phyloP scores from a whole-genome alignment of 2,113 vertebrate genomes.

The Chroicocephalus ridibundus region DNA sequence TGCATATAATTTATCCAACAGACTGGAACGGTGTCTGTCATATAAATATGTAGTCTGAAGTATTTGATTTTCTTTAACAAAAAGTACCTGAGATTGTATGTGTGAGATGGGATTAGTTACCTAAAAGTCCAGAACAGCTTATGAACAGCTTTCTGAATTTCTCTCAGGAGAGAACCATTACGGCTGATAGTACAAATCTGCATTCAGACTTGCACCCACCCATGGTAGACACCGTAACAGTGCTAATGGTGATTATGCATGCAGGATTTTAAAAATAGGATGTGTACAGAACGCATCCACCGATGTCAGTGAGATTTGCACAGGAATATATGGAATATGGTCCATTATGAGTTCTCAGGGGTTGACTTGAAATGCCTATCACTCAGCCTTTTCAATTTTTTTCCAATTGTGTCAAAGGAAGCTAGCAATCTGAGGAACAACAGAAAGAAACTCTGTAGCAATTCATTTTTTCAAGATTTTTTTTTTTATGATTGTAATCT shows the following conservation, averaged over 20 bases:
- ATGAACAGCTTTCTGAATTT: constrained; percentile 23
- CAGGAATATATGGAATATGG: background rate
- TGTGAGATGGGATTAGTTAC: constrained; percentile 30
- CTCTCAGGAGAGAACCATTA: background rate
- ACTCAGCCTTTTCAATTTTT: background rate
- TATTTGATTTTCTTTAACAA: constrained; percentile 1
- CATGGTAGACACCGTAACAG: background rate
- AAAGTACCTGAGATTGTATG: background rate
- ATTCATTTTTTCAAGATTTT: background rate
- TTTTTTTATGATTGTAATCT: background rate
- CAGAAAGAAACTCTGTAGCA: background rate
- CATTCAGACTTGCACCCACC: constrained; percentile 2
- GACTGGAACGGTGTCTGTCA: background rate
- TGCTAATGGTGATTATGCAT: background rate
- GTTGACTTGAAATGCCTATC: background rate
- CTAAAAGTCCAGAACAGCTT: constrained; percentile 24
- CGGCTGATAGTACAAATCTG: background rate
- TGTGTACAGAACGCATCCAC: background rate
- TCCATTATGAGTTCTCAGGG: background rate
- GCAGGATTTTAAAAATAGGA: constrained; percentile 11
- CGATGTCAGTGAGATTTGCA: background rate
- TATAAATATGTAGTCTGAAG: constrained; percentile 7
- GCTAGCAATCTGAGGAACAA: background rate
- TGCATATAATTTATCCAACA: background rate
- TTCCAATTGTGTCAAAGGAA: background rate